Evolutionary conservation across 2,113 vertebrate genomes (phyloP).

Genomic region (Reinhardtius hippoglossoides): DNA sequence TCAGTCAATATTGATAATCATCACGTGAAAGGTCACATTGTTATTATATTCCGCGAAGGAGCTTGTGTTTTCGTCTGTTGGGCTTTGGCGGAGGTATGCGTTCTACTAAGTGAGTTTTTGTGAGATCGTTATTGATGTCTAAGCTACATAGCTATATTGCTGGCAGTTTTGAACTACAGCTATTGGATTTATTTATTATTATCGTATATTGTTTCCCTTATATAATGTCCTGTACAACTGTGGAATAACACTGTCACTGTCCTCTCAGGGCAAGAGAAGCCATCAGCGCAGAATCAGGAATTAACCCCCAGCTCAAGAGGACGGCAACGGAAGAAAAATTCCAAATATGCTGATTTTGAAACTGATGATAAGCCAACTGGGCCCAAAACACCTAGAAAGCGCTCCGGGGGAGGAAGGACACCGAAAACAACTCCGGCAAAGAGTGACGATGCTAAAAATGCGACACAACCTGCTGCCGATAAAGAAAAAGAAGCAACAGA

Average conservation of each 20-base stretch:
- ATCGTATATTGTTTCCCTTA: background rate
- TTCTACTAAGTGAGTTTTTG: no score
- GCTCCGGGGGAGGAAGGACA: background rate
- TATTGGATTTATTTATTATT: no score
- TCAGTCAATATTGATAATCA: no score
- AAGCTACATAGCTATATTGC: no score
- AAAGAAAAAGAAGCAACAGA: background rate
- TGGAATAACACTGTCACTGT: background rate
- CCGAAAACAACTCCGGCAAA: constrained; percentile 13
- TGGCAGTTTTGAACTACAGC: no score
- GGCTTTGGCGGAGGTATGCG: no score
- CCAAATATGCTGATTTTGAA: constrained; percentile 61
- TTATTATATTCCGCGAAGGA: no score
- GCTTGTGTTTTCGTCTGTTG: no score
- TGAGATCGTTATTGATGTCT: no score
- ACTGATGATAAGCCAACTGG: background rate
- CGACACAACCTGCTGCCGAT: no score
- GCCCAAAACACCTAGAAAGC: constrained; percentile 1
- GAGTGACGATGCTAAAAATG: background rate
- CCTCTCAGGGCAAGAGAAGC: constrained; percentile 45
- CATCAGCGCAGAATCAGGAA: background rate
- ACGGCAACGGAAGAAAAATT: constrained; percentile 62
- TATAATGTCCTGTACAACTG: background rate
- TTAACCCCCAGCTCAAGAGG: constrained; percentile 40
- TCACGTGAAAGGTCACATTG: no score